phyloP scores from a whole-genome alignment of 2,888 invertebrate species.

The Dione vanillae region DNA sequence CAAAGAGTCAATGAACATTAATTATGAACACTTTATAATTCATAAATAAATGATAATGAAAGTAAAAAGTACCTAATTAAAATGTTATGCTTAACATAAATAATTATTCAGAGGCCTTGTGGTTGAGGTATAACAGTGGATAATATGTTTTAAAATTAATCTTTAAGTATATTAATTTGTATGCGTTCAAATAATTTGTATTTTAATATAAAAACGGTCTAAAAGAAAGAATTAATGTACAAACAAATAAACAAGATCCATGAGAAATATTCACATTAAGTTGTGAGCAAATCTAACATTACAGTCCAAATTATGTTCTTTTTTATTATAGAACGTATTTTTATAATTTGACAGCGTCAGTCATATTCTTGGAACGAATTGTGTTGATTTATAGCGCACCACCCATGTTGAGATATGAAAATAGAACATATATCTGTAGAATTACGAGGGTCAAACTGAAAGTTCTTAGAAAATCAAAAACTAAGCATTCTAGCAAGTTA shows the following conservation, averaged over 20 bases:
- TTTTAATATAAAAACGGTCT: not conserved
- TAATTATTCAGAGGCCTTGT: not conserved
- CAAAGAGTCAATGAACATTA: not conserved
- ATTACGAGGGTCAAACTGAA: too few species aligned
- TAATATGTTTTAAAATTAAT: not conserved
- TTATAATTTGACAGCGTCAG: slow-evolving; percentile 61
- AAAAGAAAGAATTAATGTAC: too few species aligned
- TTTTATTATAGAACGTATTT: slow-evolving; percentile 52
- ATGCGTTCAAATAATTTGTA: not conserved
- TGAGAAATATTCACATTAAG: slow-evolving; percentile 46
- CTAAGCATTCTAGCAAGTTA: too few species aligned
- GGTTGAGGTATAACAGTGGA: slow-evolving; percentile 4
- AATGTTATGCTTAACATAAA: slow-evolving; percentile 6
- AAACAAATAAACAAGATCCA: too few species aligned
- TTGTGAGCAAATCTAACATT: not conserved
- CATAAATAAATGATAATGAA: slow-evolving; percentile 22
- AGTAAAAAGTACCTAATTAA: slow-evolving; percentile 13
- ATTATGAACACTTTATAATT: slow-evolving; percentile 4
- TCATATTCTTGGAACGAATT: slow-evolving; percentile 75
- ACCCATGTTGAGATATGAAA: slow-evolving; percentile 71
- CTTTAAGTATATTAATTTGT: not conserved
- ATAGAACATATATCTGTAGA: slow-evolving; percentile 58
- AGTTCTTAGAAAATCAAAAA: too few species aligned
- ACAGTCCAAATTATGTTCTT: not conserved
- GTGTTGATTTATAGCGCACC: slow-evolving; percentile 65